Evolutionary conservation across 1,140 invertebrate genomes (phyloP).

Genomic region (Diabrotica undecimpunctata): DNA sequence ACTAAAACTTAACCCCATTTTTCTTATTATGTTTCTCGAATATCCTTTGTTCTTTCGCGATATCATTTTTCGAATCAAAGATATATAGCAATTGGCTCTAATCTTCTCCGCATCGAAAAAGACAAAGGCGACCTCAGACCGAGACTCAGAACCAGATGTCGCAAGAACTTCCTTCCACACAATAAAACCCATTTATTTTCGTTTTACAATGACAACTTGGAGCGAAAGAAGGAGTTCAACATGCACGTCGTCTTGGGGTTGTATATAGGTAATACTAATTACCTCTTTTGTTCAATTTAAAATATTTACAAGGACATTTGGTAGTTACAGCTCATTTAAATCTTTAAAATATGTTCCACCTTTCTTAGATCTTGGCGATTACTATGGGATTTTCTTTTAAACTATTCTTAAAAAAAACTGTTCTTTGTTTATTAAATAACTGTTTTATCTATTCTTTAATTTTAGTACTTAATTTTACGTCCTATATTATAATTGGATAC

Average conservation of each 20-base stretch:
- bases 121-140: not conserved
- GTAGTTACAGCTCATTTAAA: not conserved
- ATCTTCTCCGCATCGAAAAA: not conserved
- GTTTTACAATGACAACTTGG: not conserved
- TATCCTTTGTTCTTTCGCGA: too few relatives aligned
- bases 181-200: conserved; percentile 14
- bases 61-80: not conserved
- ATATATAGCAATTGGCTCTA: not conserved
- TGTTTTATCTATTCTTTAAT: too few relatives aligned
- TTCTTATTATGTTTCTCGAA: too few relatives aligned
- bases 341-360: too few relatives aligned
- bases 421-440: too few relatives aligned
- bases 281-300: not conserved
- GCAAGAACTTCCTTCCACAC: conserved; percentile 12
- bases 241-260: not conserved
- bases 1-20: too few relatives aligned
- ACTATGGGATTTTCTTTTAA: too few relatives aligned
- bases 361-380: too few relatives aligned
- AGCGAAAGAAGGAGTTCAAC: not conserved
- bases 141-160: conserved; percentile 3
- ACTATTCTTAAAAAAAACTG: too few relatives aligned
- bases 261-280: not conserved
- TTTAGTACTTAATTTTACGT: too few relatives aligned
- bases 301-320: not conserved
- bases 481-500: too few relatives aligned